Conservation (phyloP, 2,888 invertebrate species). For the Cetonia aurata region DNA sequence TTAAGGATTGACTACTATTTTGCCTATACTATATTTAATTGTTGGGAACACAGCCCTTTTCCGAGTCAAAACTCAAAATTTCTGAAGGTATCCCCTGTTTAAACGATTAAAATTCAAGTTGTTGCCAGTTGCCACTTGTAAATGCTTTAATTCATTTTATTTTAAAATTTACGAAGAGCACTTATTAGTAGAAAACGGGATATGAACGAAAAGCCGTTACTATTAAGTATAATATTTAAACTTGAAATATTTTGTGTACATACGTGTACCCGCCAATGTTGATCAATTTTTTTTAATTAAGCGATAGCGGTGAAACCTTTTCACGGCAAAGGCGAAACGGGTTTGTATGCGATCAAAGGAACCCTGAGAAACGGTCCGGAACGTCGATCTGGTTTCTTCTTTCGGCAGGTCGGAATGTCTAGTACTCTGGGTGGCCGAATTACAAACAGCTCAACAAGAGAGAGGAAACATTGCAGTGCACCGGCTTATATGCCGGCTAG, state of each 20-base stretch:
- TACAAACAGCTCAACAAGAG: conserved; percentile 35
- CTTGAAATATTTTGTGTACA: too few species aligned
- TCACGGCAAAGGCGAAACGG: conserved; percentile 32
- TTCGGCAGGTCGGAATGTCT: conserved; percentile 22
- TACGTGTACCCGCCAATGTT: neutral
- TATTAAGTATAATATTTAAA: too few species aligned
- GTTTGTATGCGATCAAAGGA: conserved; percentile 29
- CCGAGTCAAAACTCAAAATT: too few species aligned
- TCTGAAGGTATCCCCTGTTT: too few species aligned
- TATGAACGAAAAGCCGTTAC: neutral
- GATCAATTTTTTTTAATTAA: conserved; percentile 31
- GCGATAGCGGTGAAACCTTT: conserved; percentile 34
- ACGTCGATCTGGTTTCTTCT: conserved; percentile 43
- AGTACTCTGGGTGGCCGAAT: conserved; percentile 43
- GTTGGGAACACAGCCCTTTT: too few species aligned
- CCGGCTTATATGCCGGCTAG: conserved; percentile 13
- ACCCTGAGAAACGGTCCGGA: conserved; percentile 7
- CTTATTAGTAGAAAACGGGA: too few species aligned
- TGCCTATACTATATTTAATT: too few species aligned
- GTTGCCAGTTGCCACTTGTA: conserved; percentile 13
- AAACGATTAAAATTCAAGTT: too few species aligned
- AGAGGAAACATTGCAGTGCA: conserved; percentile 7
- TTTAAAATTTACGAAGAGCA: too few species aligned
- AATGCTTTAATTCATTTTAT: conserved; percentile 29
- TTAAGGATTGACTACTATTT: too few species aligned